phyloP scores from a whole-genome alignment of 2,113 vertebrate species.

The Neogale vison region DNA sequence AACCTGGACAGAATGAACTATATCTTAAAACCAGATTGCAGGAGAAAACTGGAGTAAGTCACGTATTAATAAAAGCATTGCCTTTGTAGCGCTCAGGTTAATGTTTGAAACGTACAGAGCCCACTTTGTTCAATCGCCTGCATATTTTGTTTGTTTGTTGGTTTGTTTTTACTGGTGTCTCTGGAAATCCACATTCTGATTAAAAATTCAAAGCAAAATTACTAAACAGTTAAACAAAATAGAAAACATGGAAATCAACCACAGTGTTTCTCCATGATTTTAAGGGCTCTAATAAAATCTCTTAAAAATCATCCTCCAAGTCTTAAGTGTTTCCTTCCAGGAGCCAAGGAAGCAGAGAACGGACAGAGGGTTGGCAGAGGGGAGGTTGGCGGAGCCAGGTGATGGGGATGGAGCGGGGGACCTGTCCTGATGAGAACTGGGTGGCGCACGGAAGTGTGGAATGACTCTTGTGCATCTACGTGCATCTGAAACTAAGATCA shows the following conservation, averaged over 20 bases:
- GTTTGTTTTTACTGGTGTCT: background rate
- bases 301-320: background rate
- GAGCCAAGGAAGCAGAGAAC: background rate
- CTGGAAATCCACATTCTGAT: background rate
- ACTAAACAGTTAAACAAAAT: conserved; percentile 8
- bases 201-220: conserved; percentile 52
- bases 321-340: background rate
- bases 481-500: background rate
- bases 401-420: background rate
- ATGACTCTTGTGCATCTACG: background rate
- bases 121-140: background rate
- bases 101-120: background rate
- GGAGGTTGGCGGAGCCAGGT: background rate
- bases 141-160: background rate
- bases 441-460: background rate
- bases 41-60: background rate
- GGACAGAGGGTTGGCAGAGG: background rate
- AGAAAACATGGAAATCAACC: background rate
- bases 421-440: background rate
- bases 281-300: background rate
- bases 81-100: background rate
- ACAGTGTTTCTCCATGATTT: background rate
- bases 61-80: background rate
- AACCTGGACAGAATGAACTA: background rate
- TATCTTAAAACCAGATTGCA: background rate